phyloP scores from a whole-genome alignment of 2,888 invertebrate species.

The Itoplectis maculator region DNA sequence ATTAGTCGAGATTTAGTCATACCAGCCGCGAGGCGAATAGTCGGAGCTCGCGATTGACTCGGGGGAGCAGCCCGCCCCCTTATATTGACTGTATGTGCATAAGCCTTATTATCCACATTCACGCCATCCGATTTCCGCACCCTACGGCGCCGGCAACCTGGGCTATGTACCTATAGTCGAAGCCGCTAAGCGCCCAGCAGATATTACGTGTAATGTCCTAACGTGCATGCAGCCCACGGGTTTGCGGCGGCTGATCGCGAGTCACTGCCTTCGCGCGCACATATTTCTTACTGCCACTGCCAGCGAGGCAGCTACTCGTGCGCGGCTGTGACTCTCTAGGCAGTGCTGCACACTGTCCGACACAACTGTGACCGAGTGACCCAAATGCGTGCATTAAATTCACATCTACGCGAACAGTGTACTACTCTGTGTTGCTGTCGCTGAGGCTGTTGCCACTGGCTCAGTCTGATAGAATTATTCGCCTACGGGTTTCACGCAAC shows the following conservation, averaged over 20 bases:
- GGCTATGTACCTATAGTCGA: conserved; percentile 15
- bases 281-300: conserved; percentile 61
- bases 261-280: conserved; percentile 36
- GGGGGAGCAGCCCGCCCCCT: conserved; percentile 49
- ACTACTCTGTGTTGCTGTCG: background rate
- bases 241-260: conserved; percentile 36
- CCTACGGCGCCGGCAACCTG: conserved; percentile 19
- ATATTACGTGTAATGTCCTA: conserved; percentile 48
- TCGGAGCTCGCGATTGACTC: conserved; percentile 44
- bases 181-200: conserved; percentile 38
- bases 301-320: conserved; percentile 24
- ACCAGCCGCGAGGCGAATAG: conserved; percentile 14
- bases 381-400: conserved; percentile 64
- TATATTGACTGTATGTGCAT: conserved; percentile 57
- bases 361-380: conserved; percentile 61
- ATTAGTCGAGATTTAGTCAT: conserved; percentile 31
- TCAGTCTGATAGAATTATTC: no score
- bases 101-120: conserved; percentile 61
- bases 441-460: background rate
- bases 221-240: background rate
- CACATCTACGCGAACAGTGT: conserved; percentile 32
- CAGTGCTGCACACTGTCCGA: conserved; percentile 32
- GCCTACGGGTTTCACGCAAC: no score
- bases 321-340: conserved; percentile 1
- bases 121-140: conserved; percentile 33